Base-by-base conservation (phyloP, 2,888 invertebrate genomes). In the Drosophila peninsularis region DNA sequence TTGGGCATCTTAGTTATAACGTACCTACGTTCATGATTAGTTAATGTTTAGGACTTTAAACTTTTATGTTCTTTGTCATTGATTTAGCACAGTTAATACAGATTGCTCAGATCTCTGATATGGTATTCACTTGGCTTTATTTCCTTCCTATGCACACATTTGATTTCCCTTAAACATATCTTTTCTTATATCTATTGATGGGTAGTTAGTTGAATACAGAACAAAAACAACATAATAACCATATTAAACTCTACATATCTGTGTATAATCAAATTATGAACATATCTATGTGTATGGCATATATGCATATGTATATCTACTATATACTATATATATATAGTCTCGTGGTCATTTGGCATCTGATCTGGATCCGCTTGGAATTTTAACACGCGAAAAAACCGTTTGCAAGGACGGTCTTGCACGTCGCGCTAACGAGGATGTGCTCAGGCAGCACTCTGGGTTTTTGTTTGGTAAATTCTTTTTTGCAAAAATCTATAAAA, bases 301-400 rank as follows among this genome's bases (percentile, higher is more conserved):
- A 27, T 71, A 49, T 71, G 24, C 27, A 63, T 62, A 21, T 64
- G 36, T 49, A 64, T 71, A 58, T 71, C 52, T 75, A 62, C 55
- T 17, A 50, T 17, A 47, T 47, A 47, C 45, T 47, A 47, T 47
- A 44, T 80, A 71, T 80, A 71, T 77, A 88, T 94, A 98, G 96
- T 94, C 95, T 76, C 95, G 97, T 77, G 97, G 97, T 64, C 97
- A 97, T 92, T 94, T 96, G 88, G 94, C 96, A 82, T 96, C 97
- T 47, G 95, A 96, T 90, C 94, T 96, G 77, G 98, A 98, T 92
- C 98, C 98, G 5, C 93, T 98, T 75, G 94, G 94, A 78, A 94
- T 98, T 82, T 91, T 93, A 81, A 89, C 90, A 65, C 88, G 87
- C 83, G 92, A 91, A 88, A 90, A 90, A 76, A 91, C 89, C 71